These are phyloP conservation scores for Subacronicta megacephala DNA, from an alignment of 2,888 invertebrate genomes.

Conservation along the genomic window DNA sequence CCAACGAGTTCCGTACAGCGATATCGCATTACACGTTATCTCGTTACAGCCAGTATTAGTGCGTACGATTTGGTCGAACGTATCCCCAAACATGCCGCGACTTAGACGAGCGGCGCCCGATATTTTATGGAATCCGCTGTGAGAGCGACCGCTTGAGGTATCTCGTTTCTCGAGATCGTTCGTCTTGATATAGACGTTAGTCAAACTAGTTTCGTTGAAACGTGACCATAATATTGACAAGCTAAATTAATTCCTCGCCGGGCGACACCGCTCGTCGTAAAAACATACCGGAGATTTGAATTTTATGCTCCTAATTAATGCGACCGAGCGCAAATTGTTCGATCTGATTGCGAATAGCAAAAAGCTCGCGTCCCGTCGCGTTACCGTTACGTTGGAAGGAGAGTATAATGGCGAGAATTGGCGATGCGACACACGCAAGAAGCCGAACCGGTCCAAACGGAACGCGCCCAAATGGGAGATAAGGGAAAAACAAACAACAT, in stretches of 20 bases:
- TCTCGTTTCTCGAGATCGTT: constrained; percentile 84
- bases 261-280: constrained; percentile 68
- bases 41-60: constrained; percentile 81
- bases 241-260: constrained; percentile 77
- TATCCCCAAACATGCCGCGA: constrained; percentile 46
- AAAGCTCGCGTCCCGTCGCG: constrained; percentile 74
- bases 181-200: constrained; percentile 81
- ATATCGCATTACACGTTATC: constrained; percentile 86
- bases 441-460: constrained; percentile 77
- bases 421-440: constrained; percentile 81
- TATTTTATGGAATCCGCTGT: constrained; percentile 81
- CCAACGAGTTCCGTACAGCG: constrained; percentile 80
- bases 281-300: constrained; percentile 73
- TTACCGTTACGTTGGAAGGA: constrained; percentile 76
- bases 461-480: constrained; percentile 79
- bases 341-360: constrained; percentile 79
- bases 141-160: constrained; percentile 76
- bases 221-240: constrained; percentile 85
- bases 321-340: constrained; percentile 75
- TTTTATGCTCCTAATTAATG: constrained; percentile 82
- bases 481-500: constrained; percentile 80
- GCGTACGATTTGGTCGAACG: constrained; percentile 56
- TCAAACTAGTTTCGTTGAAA: constrained; percentile 81
- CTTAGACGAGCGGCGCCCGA: constrained; percentile 69
- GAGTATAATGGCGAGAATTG: constrained; percentile 78